Evolutionary conservation across 35 echinoderm and acorn worm genomes (phyloP).

Genomic region (Apostichopus parvimensis): DNA sequence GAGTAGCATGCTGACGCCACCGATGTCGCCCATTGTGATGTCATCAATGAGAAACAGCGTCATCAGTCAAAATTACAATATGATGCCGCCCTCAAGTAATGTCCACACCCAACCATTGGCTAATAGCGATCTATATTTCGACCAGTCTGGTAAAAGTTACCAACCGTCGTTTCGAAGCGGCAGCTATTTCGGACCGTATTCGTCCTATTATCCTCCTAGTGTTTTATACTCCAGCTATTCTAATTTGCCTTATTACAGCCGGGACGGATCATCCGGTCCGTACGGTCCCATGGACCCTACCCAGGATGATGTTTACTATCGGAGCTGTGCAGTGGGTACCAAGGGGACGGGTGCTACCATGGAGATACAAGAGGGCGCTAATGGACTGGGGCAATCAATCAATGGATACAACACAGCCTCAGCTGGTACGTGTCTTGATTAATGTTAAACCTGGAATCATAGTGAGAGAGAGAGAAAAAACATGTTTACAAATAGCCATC

Average conservation of each 20-base stretch:
- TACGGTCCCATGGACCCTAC: conserved; percentile 55
- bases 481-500: no score
- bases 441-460: no score
- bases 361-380: conserved; percentile 43
- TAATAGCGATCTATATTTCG: conserved; percentile 69
- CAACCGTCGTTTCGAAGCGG: conserved; percentile 37
- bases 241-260: conserved; percentile 55
- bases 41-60: conserved; percentile 74
- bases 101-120: conserved; percentile 52
- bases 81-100: conserved; percentile 48
- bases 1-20: conserved; percentile 86
- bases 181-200: conserved; percentile 63
- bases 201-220: conserved; percentile 69
- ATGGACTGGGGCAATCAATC: conserved; percentile 4
- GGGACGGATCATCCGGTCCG: conserved; percentile 11
- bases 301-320: conserved; percentile 75
- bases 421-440: not conserved
- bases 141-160: conserved; percentile 68
- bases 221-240: conserved; percentile 68
- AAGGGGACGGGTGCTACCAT: conserved; percentile 55
- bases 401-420: conserved; percentile 49
- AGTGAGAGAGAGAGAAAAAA: no score
- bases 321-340: conserved; percentile 76
- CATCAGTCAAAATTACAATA: conserved; percentile 73
- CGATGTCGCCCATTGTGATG: conserved; percentile 83